Evolutionary conservation across 2,888 invertebrate species (phyloP).

Genomic region (Conchocele bisecta): DNA sequence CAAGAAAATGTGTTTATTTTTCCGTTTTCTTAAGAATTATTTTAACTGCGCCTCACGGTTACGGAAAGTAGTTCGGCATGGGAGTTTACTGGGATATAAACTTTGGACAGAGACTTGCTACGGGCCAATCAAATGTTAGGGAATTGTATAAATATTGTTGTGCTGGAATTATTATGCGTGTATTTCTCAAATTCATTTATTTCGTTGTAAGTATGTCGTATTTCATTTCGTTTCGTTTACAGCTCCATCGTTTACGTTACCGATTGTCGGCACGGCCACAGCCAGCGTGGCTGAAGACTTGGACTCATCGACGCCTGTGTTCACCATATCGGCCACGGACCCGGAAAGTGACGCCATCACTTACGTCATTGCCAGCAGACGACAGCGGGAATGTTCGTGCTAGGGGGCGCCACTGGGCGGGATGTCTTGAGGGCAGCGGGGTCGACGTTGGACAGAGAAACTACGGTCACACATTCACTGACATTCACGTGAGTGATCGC

Average conservation of each 20-base stretch:
- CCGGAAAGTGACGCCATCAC: constrained; percentile 15
- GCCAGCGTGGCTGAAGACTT: constrained; percentile 23
- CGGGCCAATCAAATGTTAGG: too few relatives aligned
- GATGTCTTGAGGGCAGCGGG: constrained; percentile 14
- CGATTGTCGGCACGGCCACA: not conserved
- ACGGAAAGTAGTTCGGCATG: too few relatives aligned
- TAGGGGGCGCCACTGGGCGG: constrained; percentile 5
- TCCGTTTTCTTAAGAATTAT: too few relatives aligned
- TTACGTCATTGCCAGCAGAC: too few relatives aligned
- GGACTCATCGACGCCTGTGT: not conserved
- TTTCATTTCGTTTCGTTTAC: not conserved
- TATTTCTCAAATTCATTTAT: not conserved
- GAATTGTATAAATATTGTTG: too few relatives aligned
- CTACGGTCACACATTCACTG: constrained; percentile 9
- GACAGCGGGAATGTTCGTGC: not conserved
- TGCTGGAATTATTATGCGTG: too few relatives aligned
- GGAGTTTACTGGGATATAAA: too few relatives aligned
- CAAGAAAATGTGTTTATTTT: too few relatives aligned
- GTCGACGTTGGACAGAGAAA: constrained; percentile 26
- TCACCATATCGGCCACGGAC: constrained; percentile 28
- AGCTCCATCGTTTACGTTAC: constrained; percentile 26
- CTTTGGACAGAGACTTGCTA: too few relatives aligned
- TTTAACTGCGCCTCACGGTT: too few relatives aligned
- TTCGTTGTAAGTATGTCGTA: not conserved
- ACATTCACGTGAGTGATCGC: constrained; percentile 26